Base-by-base conservation (phyloP, 2,888 invertebrate species). In the Exephanes ischioxanthus region DNA sequence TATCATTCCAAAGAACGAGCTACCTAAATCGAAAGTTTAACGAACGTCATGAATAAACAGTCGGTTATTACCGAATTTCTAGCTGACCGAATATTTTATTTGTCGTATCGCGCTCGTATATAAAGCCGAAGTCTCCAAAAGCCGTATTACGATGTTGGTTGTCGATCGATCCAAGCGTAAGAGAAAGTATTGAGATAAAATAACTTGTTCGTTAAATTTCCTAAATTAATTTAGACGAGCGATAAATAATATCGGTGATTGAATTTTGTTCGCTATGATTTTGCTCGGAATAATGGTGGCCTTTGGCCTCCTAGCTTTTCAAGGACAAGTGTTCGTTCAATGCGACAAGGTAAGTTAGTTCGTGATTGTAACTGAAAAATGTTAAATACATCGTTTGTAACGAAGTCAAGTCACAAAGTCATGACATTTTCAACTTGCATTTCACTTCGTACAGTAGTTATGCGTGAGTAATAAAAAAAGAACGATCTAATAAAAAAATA, bases 341-440 rank as follows among this genome's bases (percentile, higher is more conserved):
- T 2, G 72, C 37, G 19, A 58, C 14, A 22, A 22, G 72, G 72
- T 72, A 55, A 55, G 22, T 58, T 58, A 70, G 5, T 72, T 3
- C 30, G n/a, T 14, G 58, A 41, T 7, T 19, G 53, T 19, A 30
- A 3, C 33, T 9, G 16, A 5, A 41, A 58, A 48, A 71, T n/a
- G 14, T 9, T 4, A 71, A 16, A 30, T 11, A 30, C 7, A 55
- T n/a, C 19, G 1, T 33, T 71, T 55, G 16, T 30, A 48, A 48
- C 16, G 16, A 2, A 16, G 0, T 4, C 45, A 48, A 48, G 45
- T 16, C 41, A 2, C 41, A 41, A 7, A 41, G 41, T 41, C 2
- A 41, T 41, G 11, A 41, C 2, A 11, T 11, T 41, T 41, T 41
- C 1, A 41, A 9, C 11, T 41, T 41, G 41, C 41, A 41, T 41